Percentiles rank a stretch among this genome's conserved stretches.
These are phyloP conservation scores for Mystacides longicornis DNA, from an alignment of 2,888 invertebrate genomes.

Conservation along the genomic window DNA sequence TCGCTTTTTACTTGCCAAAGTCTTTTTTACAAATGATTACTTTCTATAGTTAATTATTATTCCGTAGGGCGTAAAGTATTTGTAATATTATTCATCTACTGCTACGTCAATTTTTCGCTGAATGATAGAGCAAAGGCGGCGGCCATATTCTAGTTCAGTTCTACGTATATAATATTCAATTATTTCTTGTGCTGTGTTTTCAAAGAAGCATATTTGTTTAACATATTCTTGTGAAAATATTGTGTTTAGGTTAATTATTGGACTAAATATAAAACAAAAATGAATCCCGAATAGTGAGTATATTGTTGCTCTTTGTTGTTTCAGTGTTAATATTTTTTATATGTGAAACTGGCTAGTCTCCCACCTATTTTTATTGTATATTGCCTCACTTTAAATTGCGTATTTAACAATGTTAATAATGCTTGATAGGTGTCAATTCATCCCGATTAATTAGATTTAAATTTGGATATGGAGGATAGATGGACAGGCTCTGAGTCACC, in stretches of 20 bases:
- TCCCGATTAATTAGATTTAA: not conserved
- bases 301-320: conserved; percentile 27
- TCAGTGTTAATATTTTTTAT: conserved; percentile 30
- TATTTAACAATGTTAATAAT: conserved; percentile 15
- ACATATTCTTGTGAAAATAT: not conserved
- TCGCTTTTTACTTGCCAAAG: not conserved
- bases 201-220: conserved; percentile 14
- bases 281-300: conserved; percentile 84
- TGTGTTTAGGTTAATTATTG: not conserved
- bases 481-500: not conserved
- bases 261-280: conserved; percentile 30
- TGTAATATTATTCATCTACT: too few species aligned
- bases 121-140: conserved; percentile 21
- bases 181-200: conserved; percentile 19
- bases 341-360: conserved; percentile 37
- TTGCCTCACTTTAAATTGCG: conserved; percentile 25
- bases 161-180: conserved; percentile 20
- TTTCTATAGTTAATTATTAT: too few species aligned
- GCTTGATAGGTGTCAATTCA: too few species aligned
- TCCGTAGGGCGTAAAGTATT: too few species aligned
- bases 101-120: conserved; percentile 24
- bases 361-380: conserved; percentile 35
- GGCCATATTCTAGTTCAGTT: conserved; percentile 16
- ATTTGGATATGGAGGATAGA: not conserved
- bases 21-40: too few species aligned